These are phyloP conservation scores for Melanotaenia boesemani DNA, from an alignment of 2,797 vertebrate genomes.

Conservation along the genomic window DNA sequence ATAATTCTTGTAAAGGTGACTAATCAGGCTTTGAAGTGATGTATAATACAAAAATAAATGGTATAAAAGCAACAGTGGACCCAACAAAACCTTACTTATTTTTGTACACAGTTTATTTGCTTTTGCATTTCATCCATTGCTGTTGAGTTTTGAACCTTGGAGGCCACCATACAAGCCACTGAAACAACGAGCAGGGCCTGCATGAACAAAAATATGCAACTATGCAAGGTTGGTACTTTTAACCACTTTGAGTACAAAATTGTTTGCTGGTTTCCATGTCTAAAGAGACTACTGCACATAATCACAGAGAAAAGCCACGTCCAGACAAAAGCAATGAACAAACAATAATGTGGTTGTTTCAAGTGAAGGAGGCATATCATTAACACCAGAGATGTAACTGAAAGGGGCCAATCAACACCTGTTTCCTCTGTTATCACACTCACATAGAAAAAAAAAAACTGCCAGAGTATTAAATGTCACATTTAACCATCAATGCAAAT, in stretches of 20 bases:
- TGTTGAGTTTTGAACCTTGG: too few relatives aligned
- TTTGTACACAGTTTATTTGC: too few relatives aligned
- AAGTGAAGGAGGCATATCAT: slow-evolving; percentile 55
- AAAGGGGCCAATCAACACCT: slow-evolving; percentile 69
- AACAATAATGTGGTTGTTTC: slow-evolving; percentile 48
- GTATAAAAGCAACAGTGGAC: too few relatives aligned
- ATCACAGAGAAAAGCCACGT: slow-evolving; percentile 17
- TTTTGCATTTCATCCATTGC: too few relatives aligned
- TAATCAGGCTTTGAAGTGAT: too few relatives aligned
- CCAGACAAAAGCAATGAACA: slow-evolving; percentile 41
- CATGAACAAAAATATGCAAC: too few relatives aligned
- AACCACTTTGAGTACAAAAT: background rate
- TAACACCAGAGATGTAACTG: slow-evolving; percentile 56
- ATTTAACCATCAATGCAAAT: slow-evolving; percentile 38
- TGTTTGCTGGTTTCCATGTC: background rate
- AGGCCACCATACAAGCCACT: too few relatives aligned
- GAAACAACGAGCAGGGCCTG: too few relatives aligned
- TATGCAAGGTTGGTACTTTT: too few relatives aligned
- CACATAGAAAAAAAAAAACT: slow-evolving; percentile 8
- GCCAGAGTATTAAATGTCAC: slow-evolving; percentile 46
- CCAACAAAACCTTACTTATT: too few relatives aligned
- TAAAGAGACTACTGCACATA: background rate
- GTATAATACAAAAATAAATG: too few relatives aligned
- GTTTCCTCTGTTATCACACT: slow-evolving; percentile 45
- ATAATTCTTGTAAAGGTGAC: too few relatives aligned